These are phyloP conservation scores for Siniperca chuatsi DNA, from an alignment of 2,113 vertebrate species.

Conservation along the genomic window DNA sequence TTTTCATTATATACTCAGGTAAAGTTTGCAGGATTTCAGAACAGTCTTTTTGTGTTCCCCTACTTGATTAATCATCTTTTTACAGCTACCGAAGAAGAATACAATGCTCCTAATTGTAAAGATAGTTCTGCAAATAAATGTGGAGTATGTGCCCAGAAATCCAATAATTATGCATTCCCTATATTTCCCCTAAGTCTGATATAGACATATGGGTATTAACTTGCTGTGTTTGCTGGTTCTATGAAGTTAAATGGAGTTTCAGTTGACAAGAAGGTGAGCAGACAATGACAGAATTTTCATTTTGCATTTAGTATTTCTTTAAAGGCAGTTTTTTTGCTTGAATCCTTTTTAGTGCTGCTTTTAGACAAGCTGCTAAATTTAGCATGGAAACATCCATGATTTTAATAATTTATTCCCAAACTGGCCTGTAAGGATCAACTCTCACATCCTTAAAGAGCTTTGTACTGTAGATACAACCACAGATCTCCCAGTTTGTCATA, in stretches of 20 bases:
- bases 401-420: constrained; percentile 75
- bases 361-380: constrained; percentile 75
- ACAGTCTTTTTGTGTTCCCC: neutral
- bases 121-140: neutral
- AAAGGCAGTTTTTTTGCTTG: constrained; percentile 38
- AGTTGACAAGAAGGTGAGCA: constrained; percentile 53
- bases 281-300: constrained; percentile 60
- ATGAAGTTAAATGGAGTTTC: constrained; percentile 38
- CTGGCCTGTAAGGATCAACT: constrained; percentile 59
- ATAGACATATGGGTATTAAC: constrained; percentile 43
- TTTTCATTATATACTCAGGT: neutral
- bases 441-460: constrained; percentile 53
- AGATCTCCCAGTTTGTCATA: constrained; percentile 70
- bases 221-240: constrained; percentile 15
- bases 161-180: constrained; percentile 10
- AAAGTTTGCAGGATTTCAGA: constrained; percentile 8
- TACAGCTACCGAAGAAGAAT: neutral
- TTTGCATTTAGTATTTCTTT: constrained; percentile 55
- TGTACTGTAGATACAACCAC: constrained; percentile 53
- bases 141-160: neutral
- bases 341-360: constrained; percentile 66
- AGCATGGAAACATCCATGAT: constrained; percentile 67
- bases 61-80: neutral
- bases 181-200: constrained; percentile 22
- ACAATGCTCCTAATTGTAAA: neutral